phyloP scores from a whole-genome alignment of 2,113 vertebrate species.

The Lepidothrix coronata region DNA sequence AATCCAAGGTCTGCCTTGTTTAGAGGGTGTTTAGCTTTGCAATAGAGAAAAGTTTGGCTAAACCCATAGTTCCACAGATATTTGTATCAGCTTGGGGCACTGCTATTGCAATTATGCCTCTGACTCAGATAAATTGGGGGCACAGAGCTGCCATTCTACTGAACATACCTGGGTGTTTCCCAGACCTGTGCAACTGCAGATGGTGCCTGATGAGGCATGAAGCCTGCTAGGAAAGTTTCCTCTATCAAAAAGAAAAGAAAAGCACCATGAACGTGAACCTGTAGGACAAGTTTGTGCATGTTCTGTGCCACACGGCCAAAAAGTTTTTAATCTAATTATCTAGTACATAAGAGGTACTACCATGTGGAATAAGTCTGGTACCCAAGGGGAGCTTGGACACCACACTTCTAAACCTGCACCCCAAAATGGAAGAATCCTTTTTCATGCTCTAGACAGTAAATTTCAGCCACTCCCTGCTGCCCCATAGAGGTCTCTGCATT shows the following conservation, averaged over 20 bases:
- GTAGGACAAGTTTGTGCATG: neutral
- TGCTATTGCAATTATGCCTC: neutral
- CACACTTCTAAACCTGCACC: neutral
- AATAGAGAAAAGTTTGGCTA: neutral
- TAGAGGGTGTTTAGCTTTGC: neutral
- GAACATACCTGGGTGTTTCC: neutral
- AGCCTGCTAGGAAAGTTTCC: neutral
- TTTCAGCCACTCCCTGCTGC: neutral
- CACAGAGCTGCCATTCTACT: neutral
- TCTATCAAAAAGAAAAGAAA: neutral
- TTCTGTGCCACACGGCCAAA: neutral
- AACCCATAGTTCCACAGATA: neutral
- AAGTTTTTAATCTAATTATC: neutral
- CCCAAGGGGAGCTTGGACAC: neutral
- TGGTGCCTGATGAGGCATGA: neutral
- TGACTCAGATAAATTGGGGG: neutral
- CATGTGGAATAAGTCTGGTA: neutral
- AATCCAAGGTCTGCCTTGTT: neutral
- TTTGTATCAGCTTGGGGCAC: neutral
- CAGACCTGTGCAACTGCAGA: neutral
- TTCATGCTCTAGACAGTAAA: neutral
- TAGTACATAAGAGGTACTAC: neutral
- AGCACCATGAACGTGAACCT: neutral
- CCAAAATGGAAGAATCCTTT: neutral
- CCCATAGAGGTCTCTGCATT: neutral